Evolutionary conservation across 30 jellyfish, hydroid and myxozoan genomes (phyloP), one percentile per base, ranked within the genome.

Genomic region (Aurelia aurita complex sp. Pacific): DNA sequence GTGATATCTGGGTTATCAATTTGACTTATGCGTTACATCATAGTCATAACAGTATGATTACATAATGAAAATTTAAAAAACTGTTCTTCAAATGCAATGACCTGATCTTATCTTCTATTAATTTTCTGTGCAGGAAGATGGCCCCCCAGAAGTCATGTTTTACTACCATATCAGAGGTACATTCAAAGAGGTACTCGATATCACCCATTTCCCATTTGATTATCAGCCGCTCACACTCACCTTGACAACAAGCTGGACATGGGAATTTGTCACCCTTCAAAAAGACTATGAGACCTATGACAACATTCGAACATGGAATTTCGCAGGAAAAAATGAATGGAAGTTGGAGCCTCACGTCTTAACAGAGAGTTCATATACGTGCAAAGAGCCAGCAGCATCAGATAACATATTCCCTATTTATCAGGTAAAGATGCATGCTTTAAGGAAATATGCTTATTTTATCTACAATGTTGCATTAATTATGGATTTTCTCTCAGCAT

Each of bases 241-340:
- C 66, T 69, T 91, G 53, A 86, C 98, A 64, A 86, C 98, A 6
- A 86, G 92, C 63, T 91, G 98, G 98, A 91, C 89, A 14, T 88
- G 92, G 87, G 86, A 81, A 4, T 73, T 71, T 36, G 94, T 91
- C 81, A 68, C 46, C 11, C 86, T 91, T 71, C 89, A 85, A n/a
- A 94, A 91, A 16, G 98, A 91, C 57, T 61, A 73, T 18, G 87
- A 82, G 36, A 85, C 51, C n/a, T 94, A 93, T 23, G 92, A 91
- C 88, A 91, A 83, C 71, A 91, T 91, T 42, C 88, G 91, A 10
- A 91, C 92, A 60, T 80, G 91, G 82, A 91, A 91, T 82, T 91
- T 91, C 75, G 64, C 98, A 42, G 94, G 92, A 54, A 64, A 82
- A 63, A 93, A 93, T 77, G 97, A 91, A 36, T 91, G 98, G 98